These are phyloP conservation scores for Papilio glaucus DNA, from an alignment of 1,140 invertebrate species.

Conservation along the genomic window DNA sequence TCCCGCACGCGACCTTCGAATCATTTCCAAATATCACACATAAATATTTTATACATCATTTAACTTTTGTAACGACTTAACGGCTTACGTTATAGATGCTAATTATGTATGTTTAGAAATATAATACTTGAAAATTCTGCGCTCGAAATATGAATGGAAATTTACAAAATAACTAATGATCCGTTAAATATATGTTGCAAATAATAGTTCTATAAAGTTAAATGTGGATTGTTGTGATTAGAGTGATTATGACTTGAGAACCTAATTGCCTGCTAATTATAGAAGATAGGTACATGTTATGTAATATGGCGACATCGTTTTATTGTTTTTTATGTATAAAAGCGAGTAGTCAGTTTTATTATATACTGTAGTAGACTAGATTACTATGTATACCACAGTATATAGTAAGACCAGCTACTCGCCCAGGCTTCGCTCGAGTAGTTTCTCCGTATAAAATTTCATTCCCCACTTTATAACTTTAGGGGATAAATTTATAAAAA, in stretches of 20 bases:
- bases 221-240: neutral
- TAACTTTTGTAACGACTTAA: slow-evolving; percentile 22
- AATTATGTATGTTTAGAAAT: slow-evolving; percentile 28
- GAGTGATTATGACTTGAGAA: neutral
- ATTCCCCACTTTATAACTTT: too few species aligned
- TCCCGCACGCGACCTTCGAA: slow-evolving; percentile 46
- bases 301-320: too few species aligned
- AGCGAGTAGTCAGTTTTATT: too few species aligned
- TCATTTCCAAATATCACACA: slow-evolving; percentile 49
- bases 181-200: neutral
- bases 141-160: slow-evolving; percentile 20
- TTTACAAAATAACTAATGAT: neutral
- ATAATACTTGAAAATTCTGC: slow-evolving; percentile 14
- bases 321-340: too few species aligned
- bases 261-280: neutral
- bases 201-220: neutral
- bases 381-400: too few species aligned
- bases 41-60: slow-evolving; percentile 21
- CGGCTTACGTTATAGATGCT: slow-evolving; percentile 3
- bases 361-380: too few species aligned
- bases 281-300: too few species aligned
- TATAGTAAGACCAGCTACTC: too few species aligned
- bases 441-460: too few species aligned
- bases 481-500: too few species aligned
- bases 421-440: too few species aligned